Evolutionary conservation across 2,797 vertebrate genomes (phyloP).

Genomic region (Lepus oiostolus): DNA sequence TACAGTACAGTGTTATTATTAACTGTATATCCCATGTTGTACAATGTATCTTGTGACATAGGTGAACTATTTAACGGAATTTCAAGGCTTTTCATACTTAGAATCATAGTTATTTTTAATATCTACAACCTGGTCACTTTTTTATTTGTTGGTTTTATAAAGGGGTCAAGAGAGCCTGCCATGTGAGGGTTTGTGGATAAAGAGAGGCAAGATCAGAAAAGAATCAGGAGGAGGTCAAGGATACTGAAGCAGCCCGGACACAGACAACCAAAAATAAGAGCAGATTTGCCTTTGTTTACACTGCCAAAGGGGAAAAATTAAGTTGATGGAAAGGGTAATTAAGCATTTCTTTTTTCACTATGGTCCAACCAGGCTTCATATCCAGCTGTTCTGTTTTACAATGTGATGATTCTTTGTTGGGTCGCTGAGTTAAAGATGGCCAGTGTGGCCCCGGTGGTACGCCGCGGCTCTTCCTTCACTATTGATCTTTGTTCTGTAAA

Average conservation of each 20-base stretch:
- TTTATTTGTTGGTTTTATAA: background rate
- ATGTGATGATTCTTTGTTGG: slow-evolving; percentile 18
- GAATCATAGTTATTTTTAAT: background rate
- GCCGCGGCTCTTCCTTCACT: background rate
- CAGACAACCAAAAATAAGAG: slow-evolving; percentile 63
- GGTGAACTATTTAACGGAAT: background rate
- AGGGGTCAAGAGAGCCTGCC: background rate
- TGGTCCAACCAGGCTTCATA: slow-evolving; percentile 35
- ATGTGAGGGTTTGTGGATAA: background rate
- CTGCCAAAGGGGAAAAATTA: slow-evolving; percentile 82
- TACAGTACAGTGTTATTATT: background rate
- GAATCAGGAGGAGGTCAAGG: slow-evolving; percentile 69
- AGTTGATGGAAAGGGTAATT: slow-evolving; percentile 82
- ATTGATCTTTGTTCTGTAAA: slow-evolving; percentile 45
- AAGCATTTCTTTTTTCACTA: slow-evolving; percentile 75
- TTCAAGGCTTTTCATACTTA: background rate
- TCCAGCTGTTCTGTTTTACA: slow-evolving; percentile 74
- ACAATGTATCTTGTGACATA: background rate
- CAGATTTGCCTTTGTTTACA: slow-evolving; percentile 82
- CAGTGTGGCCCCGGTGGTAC: background rate
- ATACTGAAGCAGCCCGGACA: slow-evolving; percentile 48
- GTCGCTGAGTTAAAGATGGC: background rate
- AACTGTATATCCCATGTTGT: background rate
- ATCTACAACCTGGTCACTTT: background rate
- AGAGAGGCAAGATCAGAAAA: slow-evolving; percentile 36